A percentile compares a stretch with the other conserved stretches of the same genome.
phyloP scores from a whole-genome alignment of 1,140 invertebrate genomes.

The Paraescarpia echinospica region DNA sequence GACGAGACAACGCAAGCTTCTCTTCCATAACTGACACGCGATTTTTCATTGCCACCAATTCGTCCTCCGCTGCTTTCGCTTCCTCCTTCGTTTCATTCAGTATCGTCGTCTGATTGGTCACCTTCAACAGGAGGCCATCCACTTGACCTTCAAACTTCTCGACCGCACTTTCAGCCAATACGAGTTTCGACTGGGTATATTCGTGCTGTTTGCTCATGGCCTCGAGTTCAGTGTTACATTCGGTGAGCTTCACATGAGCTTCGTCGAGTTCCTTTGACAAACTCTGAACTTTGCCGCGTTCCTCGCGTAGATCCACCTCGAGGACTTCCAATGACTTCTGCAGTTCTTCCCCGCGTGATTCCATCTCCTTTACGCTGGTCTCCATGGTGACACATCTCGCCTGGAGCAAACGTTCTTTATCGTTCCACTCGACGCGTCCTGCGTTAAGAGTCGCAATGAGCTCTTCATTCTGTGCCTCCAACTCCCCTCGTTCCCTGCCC shows the following conservation, averaged over 20 bases:
- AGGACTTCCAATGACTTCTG: background rate
- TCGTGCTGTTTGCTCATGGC: background rate
- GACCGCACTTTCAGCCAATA: background rate
- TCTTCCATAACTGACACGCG: slow-evolving; percentile 10
- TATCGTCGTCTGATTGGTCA: background rate
- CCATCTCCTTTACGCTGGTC: background rate
- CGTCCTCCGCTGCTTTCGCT: background rate
- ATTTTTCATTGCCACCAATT: background rate
- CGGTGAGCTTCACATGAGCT: background rate
- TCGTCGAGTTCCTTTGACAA: background rate
- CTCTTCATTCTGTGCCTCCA: background rate
- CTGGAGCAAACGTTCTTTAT: background rate
- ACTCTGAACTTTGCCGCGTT: background rate
- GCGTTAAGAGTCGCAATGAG: background rate
- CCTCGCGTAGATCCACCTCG: background rate
- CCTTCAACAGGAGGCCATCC: background rate
- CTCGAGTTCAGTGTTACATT: background rate
- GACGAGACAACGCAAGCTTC: slow-evolving; percentile 17
- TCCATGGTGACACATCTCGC: background rate
- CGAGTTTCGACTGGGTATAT: background rate
- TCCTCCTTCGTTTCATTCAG: background rate
- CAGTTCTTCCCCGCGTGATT: background rate
- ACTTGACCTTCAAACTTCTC: background rate
- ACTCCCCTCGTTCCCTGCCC: background rate
- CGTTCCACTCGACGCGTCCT: background rate